Evolutionary conservation across 2,888 invertebrate genomes (phyloP), one percentile per base, ranked within the genome.

Genomic region (Ephialtes manifestator): DNA sequence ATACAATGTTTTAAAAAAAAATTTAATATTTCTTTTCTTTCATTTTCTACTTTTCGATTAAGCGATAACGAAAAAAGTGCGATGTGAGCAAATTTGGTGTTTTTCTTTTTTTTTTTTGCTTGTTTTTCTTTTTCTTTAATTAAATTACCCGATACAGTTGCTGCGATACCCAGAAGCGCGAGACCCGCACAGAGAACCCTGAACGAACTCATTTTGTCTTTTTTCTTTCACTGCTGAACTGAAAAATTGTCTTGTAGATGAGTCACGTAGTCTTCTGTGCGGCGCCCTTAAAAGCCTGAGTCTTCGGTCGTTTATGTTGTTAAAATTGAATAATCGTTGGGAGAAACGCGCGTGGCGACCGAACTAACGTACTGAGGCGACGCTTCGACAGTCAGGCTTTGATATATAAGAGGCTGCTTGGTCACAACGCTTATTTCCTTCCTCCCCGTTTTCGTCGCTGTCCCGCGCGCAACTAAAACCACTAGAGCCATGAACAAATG

Each of bases 101-200:
- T 31, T 46, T n/a, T 28, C 20, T 31, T 24, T 48, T 31, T 46
- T 18, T 31, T 46, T n/a, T 28, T 39, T 31, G 15, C 48, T 31
- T 46, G n/a, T 31, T 28, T 46, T 72, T 77, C 35, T 68, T 60
- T 81, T 81, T 65, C 67, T 58, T 51, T 68, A 48, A 58, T 53
- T 60, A 67, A 81, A 78, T 83, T 78, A 85, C 77, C 81, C 72
- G 74, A 80, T 60, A 68, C 81, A 70, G 78, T 77, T 24, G 85
- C 77, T 35, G 82, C 81, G 58, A 75, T 28, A 79, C 79, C 81
- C 68, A 87, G 81, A 60, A 87, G 68, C 58, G 84, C 85, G 39
- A 87, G 72, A 74, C 83, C 60, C 24, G 83, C 81, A 51, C 81
- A 74, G 43, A 82, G 18, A 43, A 70, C 31, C 35, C 70, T 70